Base-by-base conservation (phyloP, 2,888 invertebrate genomes). In the Drosophila sordidapex region DNA sequence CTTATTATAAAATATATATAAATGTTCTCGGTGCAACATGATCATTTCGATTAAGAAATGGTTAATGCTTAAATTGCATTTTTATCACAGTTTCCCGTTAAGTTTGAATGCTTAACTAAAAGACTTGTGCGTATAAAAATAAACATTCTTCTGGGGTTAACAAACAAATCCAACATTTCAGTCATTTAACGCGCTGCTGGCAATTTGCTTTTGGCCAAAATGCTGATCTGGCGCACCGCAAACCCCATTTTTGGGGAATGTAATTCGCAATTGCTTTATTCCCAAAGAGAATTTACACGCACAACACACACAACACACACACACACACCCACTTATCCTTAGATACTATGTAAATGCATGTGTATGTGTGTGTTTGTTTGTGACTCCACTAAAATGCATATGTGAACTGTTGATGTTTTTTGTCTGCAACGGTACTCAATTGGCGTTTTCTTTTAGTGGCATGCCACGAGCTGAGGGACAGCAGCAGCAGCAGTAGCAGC, bases 381-480 rank as follows among this genome's bases (percentile, higher is more conserved):
- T 43, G 49, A 35, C 21, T 63, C 29, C 36, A 33, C 36, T 70
- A 43, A 63, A 71, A 52, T 65, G 65, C 74, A 84, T 75, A 75
- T 78, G 82, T 61, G 68, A 74, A 59, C 70, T 63, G 77, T 76
- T 71, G 69, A 60, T 74, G 43, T 53, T 43, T 57, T 65, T 59
- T 67, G 74, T 72, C 67, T 68, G 70, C 70, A 38, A 60, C 59
- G 51, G 27, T 64, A 71, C 86, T 75, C 83, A 69, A 82, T 84
- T 86, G 84, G 66, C 81, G 71, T 69, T 85, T 81, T 87, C 83
- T 81, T 82, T 89, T 79, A 69, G 84, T 84, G 79, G 68, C 79
- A 64, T 53, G 70, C 67, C 70, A 65, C 57, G 49, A 43, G 51
- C 3, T 56, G 51, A 35, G 43, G 6, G 36, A 11, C 54, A 36